These are phyloP conservation scores for Brotogeris chrysoptera DNA, from an alignment of 2,797 vertebrate genomes.

Conservation along the genomic window DNA sequence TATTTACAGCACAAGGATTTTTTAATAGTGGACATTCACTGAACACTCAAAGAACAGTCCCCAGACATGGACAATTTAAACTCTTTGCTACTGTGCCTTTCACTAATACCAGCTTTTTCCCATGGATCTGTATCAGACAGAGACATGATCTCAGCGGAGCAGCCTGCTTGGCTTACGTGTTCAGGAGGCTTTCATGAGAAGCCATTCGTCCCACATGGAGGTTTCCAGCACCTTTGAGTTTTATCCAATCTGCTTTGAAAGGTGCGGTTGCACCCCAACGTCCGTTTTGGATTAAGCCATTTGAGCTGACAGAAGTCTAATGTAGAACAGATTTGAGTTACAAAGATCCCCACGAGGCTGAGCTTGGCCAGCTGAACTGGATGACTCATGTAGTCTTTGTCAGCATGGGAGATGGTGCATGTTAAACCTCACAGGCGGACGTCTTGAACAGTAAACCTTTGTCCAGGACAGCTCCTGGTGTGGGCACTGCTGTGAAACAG, in stretches of 20 bases:
- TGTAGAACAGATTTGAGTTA: slow-evolving; percentile 1
- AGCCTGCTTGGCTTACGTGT: background rate
- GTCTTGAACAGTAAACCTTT: background rate
- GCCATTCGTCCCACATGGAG: background rate
- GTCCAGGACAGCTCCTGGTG: background rate
- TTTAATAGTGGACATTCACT: slow-evolving; percentile 17
- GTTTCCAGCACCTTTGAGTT: background rate
- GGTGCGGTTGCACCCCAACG: background rate
- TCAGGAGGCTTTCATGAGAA: background rate
- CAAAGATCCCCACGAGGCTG: background rate
- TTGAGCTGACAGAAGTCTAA: background rate
- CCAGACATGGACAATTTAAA: slow-evolving; percentile 31
- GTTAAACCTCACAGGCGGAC: background rate
- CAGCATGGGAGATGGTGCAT: background rate
- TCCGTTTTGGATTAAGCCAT: background rate
- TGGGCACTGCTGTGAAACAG: background rate
- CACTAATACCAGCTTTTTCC: slow-evolving; percentile 39
- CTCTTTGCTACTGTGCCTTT: background rate
- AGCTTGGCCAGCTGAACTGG: background rate
- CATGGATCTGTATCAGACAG: slow-evolving; percentile 25
- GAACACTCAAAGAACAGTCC: slow-evolving; percentile 9
- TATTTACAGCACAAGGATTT: slow-evolving; percentile 29
- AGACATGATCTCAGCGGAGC: slow-evolving; percentile 20
- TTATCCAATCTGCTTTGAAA: background rate
- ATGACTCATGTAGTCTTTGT: slow-evolving; percentile 33